phyloP scores from a whole-genome alignment of 2,797 vertebrate species.

The Odontamblyopus lacepedii region DNA sequence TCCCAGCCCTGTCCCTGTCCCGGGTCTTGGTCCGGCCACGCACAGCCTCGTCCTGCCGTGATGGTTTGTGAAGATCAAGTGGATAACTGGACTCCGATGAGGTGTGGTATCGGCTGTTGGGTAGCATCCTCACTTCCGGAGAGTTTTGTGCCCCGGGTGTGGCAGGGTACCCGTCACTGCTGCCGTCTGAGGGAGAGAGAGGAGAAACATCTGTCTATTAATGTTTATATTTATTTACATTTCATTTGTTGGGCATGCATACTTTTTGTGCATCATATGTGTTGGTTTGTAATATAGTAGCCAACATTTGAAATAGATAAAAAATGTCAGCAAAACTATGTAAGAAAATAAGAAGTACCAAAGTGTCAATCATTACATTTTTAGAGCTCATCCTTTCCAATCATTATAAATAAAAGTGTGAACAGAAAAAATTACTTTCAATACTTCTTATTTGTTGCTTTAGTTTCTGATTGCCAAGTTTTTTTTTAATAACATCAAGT shows the following conservation, averaged over 20 bases:
- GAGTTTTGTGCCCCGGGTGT: conserved; percentile 93
- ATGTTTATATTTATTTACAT: conserved; percentile 30
- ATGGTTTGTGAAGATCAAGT: conserved; percentile 96
- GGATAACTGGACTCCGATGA: conserved; percentile 94
- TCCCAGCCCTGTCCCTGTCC: conserved; percentile 65
- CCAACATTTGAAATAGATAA: neutral
- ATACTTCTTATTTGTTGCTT: neutral
- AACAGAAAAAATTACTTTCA: neutral
- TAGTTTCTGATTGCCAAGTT: too few relatives aligned
- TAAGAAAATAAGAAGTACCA: too few relatives aligned
- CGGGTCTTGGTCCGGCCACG: conserved; percentile 71
- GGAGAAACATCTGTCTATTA: conserved; percentile 11
- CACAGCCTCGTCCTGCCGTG: conserved; percentile 89
- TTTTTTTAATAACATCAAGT: too few relatives aligned
- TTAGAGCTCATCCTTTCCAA: neutral
- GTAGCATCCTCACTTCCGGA: conserved; percentile 92
- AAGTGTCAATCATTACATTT: neutral
- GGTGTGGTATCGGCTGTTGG: conserved; percentile 86
- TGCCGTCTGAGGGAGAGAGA: conserved; percentile 84
- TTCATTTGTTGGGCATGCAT: conserved; percentile 43
- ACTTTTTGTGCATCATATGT: neutral
- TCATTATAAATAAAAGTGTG: neutral
- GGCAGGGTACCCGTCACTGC: conserved; percentile 94
- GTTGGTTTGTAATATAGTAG: neutral
- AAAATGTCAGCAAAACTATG: neutral